phyloP scores from a whole-genome alignment of 2,113 vertebrate genomes.

The Zosterops borbonicus region DNA sequence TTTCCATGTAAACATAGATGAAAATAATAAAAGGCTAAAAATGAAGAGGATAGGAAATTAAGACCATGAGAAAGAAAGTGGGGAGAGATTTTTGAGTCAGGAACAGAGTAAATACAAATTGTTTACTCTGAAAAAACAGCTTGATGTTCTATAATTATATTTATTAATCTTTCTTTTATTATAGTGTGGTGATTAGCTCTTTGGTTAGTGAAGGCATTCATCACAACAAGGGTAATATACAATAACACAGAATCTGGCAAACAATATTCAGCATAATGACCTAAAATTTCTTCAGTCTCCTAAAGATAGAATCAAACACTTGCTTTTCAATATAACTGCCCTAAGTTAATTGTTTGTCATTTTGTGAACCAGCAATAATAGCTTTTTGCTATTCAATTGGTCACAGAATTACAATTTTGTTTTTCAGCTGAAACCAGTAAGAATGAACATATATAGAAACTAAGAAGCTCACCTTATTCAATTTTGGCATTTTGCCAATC shows the following conservation, averaged over 20 bases:
- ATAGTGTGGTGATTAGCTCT: background rate
- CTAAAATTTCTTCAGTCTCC: background rate
- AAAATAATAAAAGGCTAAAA: constrained; percentile 28
- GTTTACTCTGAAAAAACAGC: background rate
- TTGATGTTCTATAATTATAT: background rate
- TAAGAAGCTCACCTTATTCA: background rate
- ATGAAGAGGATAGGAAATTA: background rate
- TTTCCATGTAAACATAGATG: constrained; percentile 38
- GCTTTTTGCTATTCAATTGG: background rate
- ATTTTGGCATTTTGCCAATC: background rate
- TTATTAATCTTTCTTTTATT: background rate
- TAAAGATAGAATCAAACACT: background rate
- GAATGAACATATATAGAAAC: background rate
- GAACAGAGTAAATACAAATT: background rate
- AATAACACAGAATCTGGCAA: background rate
- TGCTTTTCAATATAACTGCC: background rate
- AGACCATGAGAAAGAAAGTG: background rate
- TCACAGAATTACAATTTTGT: background rate
- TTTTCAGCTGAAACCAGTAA: background rate
- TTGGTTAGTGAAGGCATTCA: background rate
- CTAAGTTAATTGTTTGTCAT: background rate
- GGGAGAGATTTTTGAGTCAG: background rate
- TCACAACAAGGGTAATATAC: background rate
- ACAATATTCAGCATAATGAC: background rate
- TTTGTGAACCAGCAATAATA: background rate